Conservation (phyloP, 2,113 vertebrate genomes). For the Scytalopus superciliaris region DNA sequence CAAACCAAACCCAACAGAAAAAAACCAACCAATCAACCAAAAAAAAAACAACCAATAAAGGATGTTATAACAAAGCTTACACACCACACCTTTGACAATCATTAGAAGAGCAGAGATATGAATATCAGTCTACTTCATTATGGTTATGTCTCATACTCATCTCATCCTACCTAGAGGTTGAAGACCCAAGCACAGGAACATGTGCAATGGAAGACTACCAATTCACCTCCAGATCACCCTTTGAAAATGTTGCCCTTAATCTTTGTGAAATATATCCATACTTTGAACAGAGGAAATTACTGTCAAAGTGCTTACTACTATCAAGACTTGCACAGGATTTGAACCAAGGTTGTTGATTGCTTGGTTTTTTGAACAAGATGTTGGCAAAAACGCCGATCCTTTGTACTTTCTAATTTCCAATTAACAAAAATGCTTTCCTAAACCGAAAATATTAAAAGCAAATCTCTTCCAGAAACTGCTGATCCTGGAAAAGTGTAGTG, state of each 20-base stretch:
- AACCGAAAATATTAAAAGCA: conserved; percentile 12
- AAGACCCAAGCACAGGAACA: neutral
- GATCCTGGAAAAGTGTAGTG: conserved; percentile 17
- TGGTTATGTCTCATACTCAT: neutral
- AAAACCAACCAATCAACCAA: neutral
- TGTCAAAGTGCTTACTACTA: neutral
- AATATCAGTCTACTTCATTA: neutral
- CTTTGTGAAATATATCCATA: neutral
- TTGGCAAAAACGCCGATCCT: neutral
- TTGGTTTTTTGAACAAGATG: neutral
- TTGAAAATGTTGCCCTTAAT: neutral
- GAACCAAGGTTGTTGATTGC: neutral
- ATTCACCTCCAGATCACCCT: neutral
- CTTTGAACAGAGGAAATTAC: neutral
- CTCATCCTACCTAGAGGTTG: neutral
- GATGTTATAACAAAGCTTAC: neutral
- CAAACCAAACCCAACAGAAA: neutral
- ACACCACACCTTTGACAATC: neutral
- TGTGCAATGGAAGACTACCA: neutral
- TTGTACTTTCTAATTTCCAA: neutral
- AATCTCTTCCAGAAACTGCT: conserved; percentile 35
- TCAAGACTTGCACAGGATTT: neutral
- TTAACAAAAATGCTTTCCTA: neutral
- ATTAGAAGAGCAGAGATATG: neutral
- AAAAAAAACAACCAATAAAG: neutral